Evolutionary conservation across 2,888 invertebrate species (phyloP), one percentile per base, ranked within the genome.

Genomic region (Galerucella calmariensis): DNA sequence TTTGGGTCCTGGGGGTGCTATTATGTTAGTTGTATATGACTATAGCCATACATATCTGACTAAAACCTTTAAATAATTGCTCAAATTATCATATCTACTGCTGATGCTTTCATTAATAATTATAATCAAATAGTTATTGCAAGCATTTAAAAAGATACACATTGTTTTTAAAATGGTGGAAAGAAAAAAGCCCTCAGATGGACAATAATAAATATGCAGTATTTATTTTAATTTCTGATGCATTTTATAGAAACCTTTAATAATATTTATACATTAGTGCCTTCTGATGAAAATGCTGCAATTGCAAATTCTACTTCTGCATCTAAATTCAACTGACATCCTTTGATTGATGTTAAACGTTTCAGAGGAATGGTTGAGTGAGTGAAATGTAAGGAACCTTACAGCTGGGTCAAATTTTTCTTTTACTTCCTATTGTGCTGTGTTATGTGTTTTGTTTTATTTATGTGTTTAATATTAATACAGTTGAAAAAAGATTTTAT

Each of bases 21-120:
- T 98, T 73, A 96, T 98, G 97, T 88, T 98, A 79, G 92, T 98
- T 9, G 95, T 97, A 11, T 97, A 96, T 83, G 98, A 98, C 84
- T 93, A 95, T 83, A 92, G 94, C 74, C 95, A 95, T 85, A 89
- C 92, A 70, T 95, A 90, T 86, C 89, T 97, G 82, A 91, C 92
- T 73, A 75, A 84, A 35, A 87, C 85, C 75, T 91, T 90, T 82
- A 76, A 79, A 27, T 82, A 74, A 24, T 41, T 20, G 16, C 16
- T 20, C 14, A 35, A 35, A 61, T 61, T 1, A 41, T 41, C 35
- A 41, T 8, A 41, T 41, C 9, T 41, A 41, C 8, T 41, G 35
- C 35, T 5, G 35, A 41, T 41, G 35, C 35, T 41, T 41, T 9
- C 2, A 8, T 41, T 41, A 8, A 8, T 41, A 41, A 41, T 41